These are phyloP conservation scores for Teinopalpus imperialis DNA, from an alignment of 2,888 invertebrate genomes.

Conservation along the genomic window DNA sequence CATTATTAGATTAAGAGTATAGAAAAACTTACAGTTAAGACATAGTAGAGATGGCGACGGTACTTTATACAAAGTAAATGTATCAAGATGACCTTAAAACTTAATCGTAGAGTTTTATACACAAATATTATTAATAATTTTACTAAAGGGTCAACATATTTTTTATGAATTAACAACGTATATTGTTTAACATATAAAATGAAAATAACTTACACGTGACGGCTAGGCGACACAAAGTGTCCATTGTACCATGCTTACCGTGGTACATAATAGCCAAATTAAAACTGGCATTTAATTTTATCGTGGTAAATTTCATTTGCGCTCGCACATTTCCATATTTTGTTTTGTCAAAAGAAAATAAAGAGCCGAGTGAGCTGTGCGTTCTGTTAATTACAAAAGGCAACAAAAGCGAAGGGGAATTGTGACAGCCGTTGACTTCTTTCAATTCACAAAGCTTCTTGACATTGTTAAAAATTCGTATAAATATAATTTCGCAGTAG, in stretches of 20 bases:
- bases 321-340: slow-evolving; percentile 20
- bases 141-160: no score
- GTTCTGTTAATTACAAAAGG: slow-evolving; percentile 10
- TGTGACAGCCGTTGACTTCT: slow-evolving; percentile 1
- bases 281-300: slow-evolving; percentile 17
- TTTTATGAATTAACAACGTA: no score
- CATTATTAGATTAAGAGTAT: no score
- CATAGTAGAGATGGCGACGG: no score
- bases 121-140: no score
- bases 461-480: background rate
- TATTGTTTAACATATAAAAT: slow-evolving; percentile 10
- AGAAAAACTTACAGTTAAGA: no score
- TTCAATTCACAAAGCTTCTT: slow-evolving; percentile 1
- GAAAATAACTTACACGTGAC: slow-evolving; percentile 14
- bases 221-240: slow-evolving; percentile 20
- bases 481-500: background rate
- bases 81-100: no score
- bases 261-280: slow-evolving; percentile 16
- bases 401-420: slow-evolving; percentile 1
- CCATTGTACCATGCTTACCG: slow-evolving; percentile 23
- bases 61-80: no score
- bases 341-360: slow-evolving; percentile 21
- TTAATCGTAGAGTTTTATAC: no score
- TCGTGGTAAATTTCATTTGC: slow-evolving; percentile 14
- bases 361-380: background rate